These are phyloP conservation scores for Symphodus melops DNA, from an alignment of 2,113 vertebrate genomes.

Conservation along the genomic window DNA sequence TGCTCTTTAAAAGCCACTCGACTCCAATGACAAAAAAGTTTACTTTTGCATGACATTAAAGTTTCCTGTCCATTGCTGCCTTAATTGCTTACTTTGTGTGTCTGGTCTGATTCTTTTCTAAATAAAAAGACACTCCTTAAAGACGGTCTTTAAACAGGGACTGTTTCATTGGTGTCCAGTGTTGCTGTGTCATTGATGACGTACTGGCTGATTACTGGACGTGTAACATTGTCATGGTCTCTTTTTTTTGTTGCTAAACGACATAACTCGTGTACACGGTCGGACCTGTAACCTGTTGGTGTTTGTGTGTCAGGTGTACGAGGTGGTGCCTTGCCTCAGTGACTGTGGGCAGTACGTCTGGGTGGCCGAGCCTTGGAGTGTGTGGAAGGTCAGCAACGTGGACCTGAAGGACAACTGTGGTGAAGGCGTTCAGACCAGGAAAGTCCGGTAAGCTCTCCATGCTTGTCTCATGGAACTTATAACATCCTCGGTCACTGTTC, in stretches of 20 bases:
- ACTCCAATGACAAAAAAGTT: too few species aligned
- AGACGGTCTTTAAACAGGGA: too few species aligned
- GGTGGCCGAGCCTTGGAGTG: slow-evolving; percentile 94
- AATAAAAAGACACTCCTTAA: too few species aligned
- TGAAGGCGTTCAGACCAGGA: slow-evolving; percentile 95
- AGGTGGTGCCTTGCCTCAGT: slow-evolving; percentile 96
- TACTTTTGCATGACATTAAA: too few species aligned
- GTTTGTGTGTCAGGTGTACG: slow-evolving; percentile 87
- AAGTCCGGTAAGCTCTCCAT: slow-evolving; percentile 88
- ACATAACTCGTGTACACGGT: not conserved
- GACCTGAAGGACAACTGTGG: slow-evolving; percentile 95
- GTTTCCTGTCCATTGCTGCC: too few species aligned
- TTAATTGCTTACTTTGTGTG: too few species aligned
- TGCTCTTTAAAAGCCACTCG: too few species aligned
- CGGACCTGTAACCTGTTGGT: not conserved
- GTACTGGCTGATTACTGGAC: too few species aligned
- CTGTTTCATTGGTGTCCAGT: too few species aligned
- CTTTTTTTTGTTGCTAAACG: not conserved
- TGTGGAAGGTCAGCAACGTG: slow-evolving; percentile 96
- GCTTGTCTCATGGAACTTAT: not conserved
- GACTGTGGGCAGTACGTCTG: slow-evolving; percentile 95
- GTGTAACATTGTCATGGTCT: too few species aligned
- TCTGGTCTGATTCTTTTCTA: too few species aligned
- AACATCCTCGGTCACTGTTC: not conserved
- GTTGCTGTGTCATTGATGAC: too few species aligned